Evolutionary conservation across 2,797 vertebrate species (phyloP).

Genomic region (Hapalemur alaotrensis): DNA sequence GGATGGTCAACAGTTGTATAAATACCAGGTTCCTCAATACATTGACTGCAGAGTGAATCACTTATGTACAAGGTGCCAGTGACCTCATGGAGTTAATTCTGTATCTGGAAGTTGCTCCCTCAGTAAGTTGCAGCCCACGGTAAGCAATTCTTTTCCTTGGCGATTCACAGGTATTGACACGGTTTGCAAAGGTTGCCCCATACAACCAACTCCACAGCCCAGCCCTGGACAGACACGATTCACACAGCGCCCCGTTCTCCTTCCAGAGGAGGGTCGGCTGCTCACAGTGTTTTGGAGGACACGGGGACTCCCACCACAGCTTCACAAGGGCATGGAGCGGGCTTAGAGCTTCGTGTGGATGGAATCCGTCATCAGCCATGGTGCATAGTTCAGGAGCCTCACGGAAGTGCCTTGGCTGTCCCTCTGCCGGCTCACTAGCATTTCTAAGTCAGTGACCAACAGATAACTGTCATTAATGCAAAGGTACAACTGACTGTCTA

Average conservation of each 20-base stretch:
- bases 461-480: neutral
- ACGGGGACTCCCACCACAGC: rapidly evolving
- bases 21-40: rapidly evolving
- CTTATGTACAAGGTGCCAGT: neutral
- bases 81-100: too few species aligned
- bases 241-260: rapidly evolving
- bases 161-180: rapidly evolving
- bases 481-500: neutral
- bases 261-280: neutral
- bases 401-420: neutral
- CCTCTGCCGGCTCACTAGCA: neutral
- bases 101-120: neutral
- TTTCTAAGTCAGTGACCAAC: neutral
- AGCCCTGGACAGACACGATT: neutral
- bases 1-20: rapidly evolving
- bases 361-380: rapidly evolving
- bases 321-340: rapidly evolving
- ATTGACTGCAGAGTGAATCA: too few species aligned
- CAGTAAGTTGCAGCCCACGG: too few species aligned
- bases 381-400: too few species aligned
- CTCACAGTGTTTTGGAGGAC: rapidly evolving
- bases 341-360: neutral
- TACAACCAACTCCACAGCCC: rapidly evolving
- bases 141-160: rapidly evolving
- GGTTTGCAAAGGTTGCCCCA: neutral